Conservation (phyloP, 2,113 vertebrate genomes). For the Oncorhynchus keta region DNA sequence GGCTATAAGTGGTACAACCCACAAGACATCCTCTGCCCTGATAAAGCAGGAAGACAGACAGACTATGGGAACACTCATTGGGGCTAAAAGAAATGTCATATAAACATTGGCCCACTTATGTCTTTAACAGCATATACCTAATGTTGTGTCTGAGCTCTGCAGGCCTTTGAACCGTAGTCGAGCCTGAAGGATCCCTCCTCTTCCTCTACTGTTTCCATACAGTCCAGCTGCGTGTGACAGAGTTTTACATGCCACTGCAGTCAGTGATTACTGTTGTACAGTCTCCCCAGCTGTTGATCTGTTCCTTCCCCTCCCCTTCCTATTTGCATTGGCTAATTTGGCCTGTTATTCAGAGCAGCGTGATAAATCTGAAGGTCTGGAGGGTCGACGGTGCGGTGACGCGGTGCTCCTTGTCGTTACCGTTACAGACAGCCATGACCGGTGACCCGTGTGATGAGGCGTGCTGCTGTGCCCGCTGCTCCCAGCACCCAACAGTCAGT, state of each 20-base stretch:
- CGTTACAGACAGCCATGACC: not conserved
- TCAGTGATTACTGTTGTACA: not conserved
- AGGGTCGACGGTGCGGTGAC: conserved; percentile 28
- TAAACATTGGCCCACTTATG: too few species aligned
- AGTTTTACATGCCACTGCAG: not conserved
- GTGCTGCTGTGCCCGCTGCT: conserved; percentile 18
- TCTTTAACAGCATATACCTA: too few species aligned
- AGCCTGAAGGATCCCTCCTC: too few species aligned
- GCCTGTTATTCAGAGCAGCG: conserved; percentile 40
- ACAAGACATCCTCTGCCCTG: not conserved
- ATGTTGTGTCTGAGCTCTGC: too few species aligned
- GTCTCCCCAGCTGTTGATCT: not conserved
- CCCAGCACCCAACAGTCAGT: not conserved
- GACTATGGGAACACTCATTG: not conserved
- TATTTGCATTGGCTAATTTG: conserved; percentile 45
- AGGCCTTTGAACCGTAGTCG: too few species aligned
- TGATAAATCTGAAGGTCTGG: conserved; percentile 40
- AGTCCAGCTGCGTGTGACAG: not conserved
- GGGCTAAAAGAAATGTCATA: too few species aligned
- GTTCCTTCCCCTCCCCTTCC: not conserved
- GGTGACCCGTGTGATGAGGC: conserved; percentile 53
- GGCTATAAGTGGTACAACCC: not conserved
- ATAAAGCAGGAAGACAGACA: not conserved
- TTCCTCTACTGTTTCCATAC: too few species aligned
- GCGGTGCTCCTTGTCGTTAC: not conserved